Evolutionary conservation across 2,888 invertebrate species (phyloP), one percentile per base, ranked within the genome.

Genomic region (Trissoscelio sp.): DNA sequence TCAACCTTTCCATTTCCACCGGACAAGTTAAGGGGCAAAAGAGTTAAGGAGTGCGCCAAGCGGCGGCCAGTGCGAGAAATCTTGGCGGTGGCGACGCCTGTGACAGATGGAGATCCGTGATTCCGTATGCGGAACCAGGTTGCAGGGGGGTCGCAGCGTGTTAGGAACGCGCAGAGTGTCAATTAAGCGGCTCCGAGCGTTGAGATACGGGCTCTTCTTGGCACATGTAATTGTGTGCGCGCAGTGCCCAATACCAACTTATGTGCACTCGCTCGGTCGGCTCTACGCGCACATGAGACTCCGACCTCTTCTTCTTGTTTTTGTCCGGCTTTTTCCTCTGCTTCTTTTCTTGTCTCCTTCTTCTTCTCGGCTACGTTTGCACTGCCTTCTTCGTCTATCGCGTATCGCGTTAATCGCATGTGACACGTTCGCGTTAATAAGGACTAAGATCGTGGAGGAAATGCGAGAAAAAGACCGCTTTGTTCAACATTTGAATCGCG

Each of bases 161-260:
- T 91, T 90, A 91, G 88, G 87, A 88, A 88, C 88, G 88, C 87
- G 90, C 89, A 89, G 90, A 89, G 91, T 90, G 91, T 91, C 91
- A 91, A 91, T 91, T 91, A 91, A 91, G 91, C 89, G 89, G 88
- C 91, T 89, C 87, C 86, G 87, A 88, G 86, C 86, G 87, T 87
- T 90, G 90, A 91, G 91, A 91, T 91, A 91, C 91, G 90, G 89
- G 86, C 87, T 87, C 89, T 88, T 85, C 88, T 89, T 89, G 88
- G 88, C 88, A 88, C 88, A 89, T 89, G 88, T 87, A 86, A 87
- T 86, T 87, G 64, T 75, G 58, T 66, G 79, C 51, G 34, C 20
- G 39, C 34, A 11, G 46, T 58, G 12, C 37, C 57, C 34, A 34
- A 53, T 55, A 46, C 48, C 31, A 51, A 18, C 64, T 28, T 6